These are phyloP conservation scores for Climacteris rufus DNA, from an alignment of 2,113 vertebrate species.

Conservation along the genomic window DNA sequence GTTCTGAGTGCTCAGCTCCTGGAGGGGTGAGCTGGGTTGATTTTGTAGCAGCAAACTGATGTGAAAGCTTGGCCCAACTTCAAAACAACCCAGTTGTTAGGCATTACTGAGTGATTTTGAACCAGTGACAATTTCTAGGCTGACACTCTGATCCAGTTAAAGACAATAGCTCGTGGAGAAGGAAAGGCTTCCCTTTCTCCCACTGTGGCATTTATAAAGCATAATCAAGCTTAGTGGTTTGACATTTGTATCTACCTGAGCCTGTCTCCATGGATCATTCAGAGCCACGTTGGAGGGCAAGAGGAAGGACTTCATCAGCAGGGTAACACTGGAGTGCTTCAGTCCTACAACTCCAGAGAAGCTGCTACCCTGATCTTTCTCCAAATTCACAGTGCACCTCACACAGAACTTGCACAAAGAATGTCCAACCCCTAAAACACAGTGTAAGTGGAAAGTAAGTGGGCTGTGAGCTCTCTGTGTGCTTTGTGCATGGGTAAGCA, in stretches of 20 bases:
- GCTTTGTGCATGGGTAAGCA: not conserved
- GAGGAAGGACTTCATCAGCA: not conserved
- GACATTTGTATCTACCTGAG: not conserved
- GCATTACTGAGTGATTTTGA: not conserved
- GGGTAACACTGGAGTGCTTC: not conserved
- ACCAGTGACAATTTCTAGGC: not conserved
- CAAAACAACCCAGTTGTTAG: not conserved
- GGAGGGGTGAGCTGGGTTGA: not conserved
- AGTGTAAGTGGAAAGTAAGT: not conserved
- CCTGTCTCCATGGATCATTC: not conserved
- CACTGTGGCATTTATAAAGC: not conserved
- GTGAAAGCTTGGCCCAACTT: conserved; percentile 5
- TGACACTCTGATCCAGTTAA: not conserved
- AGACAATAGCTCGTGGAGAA: not conserved
- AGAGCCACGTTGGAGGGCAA: not conserved
- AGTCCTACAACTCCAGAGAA: not conserved
- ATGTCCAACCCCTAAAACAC: not conserved
- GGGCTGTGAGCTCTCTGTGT: not conserved
- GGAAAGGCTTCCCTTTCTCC: not conserved
- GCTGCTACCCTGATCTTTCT: not conserved
- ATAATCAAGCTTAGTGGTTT: not conserved
- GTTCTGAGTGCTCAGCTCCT: conserved; percentile 33
- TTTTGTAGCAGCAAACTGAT: conserved; percentile 3
- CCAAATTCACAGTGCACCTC: not conserved
- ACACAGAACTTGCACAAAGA: not conserved